Evolutionary conservation across 2,888 invertebrate genomes (phyloP), one percentile per base, ranked within the genome.

Genomic region (Laspeyria flexula): DNA sequence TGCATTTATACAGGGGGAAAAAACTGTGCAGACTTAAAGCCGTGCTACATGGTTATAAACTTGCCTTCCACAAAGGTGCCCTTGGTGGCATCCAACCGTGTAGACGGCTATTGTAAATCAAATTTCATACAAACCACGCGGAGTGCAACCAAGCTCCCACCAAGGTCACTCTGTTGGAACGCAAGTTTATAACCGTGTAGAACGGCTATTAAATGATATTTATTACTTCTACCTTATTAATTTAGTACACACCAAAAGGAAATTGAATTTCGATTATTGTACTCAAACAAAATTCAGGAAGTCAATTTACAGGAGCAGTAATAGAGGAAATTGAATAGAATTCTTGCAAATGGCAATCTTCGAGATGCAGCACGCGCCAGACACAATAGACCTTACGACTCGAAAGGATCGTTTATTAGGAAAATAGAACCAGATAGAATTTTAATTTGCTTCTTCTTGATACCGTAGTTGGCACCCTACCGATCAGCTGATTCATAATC

Each of bases 321-420:
- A 57, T 38, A 37, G 30, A 42, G 39, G 42, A 46, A 31, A 44
- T 49, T 23, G 42, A 39, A 18, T 11, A 27, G 37, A 40, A 54
- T 56, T 58, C 47, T 59, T 61, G 38, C 18, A 46, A 61, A 67
- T 46, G 43, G 21, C 43, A 53, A 67, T 65, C 59, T 56, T 51
- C 11, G 16, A 40, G 52, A 52, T 61, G 62, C 57, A 54, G 48
- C 54, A 56, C 65, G 51, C 47, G 50, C 41, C 31, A 34, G 49
- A 13, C 50, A 64, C 55, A 59, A 59, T 58, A 27, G 40, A 37
- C 47, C 35, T 37, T 29, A 64, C 23, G 37, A 31, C 30, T 45
- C 33, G 16, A 60, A 54, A 37, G 38, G 49, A 46, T 42, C 16
- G 50, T 45, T 60, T 50, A 45, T 61, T 43, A 45, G 31, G 6